Evolutionary conservation across 92 coral and sea anemone species (phyloP), one percentile per base, ranked within the genome.

Genomic region (Galaxea fascicularis): DNA sequence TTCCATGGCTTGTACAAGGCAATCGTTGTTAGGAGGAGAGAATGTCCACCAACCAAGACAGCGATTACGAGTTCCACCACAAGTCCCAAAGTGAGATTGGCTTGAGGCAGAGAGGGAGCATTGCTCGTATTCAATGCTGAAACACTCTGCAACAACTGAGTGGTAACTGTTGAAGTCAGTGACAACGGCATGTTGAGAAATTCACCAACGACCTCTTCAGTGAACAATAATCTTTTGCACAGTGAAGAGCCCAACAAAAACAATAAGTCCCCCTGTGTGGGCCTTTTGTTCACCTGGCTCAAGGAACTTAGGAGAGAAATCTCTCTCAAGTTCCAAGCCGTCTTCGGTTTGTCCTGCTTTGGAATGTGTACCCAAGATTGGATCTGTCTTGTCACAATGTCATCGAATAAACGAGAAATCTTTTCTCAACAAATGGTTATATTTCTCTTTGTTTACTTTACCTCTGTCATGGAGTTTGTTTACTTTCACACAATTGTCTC

Each of bases 1-100:
- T 92, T 93, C 92, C 96, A 90, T 72, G 90, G 95, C 82, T 91
- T 96, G 92, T 90, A 95, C 11, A 89, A 72, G 27, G 68, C 72
- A 10, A 96, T 90, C 17, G 98, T 96, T 44, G 86, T 58, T 21
- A 96, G 67, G 54, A 96, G 94, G 30, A 93, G 81, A 0, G 89
- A 67, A 73, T 96, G 95, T 30, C 98, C 98, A 29, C 79, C 41
- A 8, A 93, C 69, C 45, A 96, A 77, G 8, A 92, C 28, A 0
- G 93, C 15, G 46, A 94, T 91, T 13, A 89, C 87, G 26, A 89
- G 29, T 68, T 96, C 98, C 15, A 96, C 92, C 30, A 90, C 72
- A 13, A 93, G 60, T 7, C 98, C 99, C 49, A 93, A 73, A 41
- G 74, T 22, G 18, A 62, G 71, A 71, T 82, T 92, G 22, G 54